phyloP scores from a whole-genome alignment of 2,113 vertebrate genomes.

The Pica pica region DNA sequence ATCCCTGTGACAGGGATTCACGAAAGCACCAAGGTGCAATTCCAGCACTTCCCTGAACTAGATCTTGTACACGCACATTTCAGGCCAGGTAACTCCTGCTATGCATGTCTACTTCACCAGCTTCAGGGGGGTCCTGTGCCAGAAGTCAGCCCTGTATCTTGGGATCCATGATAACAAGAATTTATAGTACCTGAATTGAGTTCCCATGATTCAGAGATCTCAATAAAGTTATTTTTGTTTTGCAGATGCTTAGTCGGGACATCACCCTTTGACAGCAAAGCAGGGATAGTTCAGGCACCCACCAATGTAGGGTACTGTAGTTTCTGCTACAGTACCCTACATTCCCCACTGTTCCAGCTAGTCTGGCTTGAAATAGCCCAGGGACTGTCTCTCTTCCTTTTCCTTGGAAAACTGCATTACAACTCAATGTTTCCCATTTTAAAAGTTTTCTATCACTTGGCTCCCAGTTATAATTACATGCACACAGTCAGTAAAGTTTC shows the following conservation, averaged over 20 bases:
- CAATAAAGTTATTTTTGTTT: not conserved
- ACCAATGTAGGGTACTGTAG: too few relatives aligned
- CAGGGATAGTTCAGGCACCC: not conserved
- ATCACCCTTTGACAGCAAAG: not conserved
- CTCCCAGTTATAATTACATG: not conserved
- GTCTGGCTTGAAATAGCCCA: not conserved
- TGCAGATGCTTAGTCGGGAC: not conserved
- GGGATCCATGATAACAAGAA: not conserved
- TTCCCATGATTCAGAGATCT: not conserved
- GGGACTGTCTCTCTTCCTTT: not conserved
- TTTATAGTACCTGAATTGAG: not conserved
- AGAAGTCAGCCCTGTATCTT: not conserved
- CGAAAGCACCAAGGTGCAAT: not conserved
- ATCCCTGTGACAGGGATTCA: not conserved
- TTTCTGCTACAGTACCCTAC: not conserved
- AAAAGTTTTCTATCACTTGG: not conserved
- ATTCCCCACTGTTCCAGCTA: not conserved
- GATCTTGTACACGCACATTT: not conserved
- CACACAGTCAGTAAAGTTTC: not conserved
- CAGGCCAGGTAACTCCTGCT: not conserved
- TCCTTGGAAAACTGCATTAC: not conserved
- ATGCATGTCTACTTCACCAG: fast-evolving
- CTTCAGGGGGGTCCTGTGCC: not conserved
- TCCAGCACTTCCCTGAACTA: not conserved
- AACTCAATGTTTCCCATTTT: not conserved